phyloP scores from a whole-genome alignment of 2,113 vertebrate species.

The Ursus arctos region DNA sequence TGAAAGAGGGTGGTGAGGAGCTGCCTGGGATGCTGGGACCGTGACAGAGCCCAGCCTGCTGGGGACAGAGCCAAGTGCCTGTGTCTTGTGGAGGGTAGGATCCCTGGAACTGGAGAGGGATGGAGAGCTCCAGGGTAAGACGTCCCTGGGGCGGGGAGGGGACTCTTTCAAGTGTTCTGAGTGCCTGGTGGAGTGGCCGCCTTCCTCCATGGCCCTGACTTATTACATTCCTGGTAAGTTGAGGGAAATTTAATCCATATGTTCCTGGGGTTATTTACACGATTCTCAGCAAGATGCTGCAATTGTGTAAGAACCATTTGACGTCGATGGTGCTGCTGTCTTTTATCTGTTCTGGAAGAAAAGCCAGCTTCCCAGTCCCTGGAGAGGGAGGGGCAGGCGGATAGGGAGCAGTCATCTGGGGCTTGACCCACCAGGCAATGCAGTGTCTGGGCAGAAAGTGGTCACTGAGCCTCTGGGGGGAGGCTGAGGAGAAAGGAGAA shows the following conservation, averaged over 20 bases:
- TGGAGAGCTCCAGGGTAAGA: not conserved
- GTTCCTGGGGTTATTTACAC: not conserved
- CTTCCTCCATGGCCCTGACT: not conserved
- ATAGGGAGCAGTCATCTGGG: not conserved
- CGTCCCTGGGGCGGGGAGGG: not conserved
- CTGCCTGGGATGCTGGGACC: not conserved
- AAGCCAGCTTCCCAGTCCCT: slow-evolving; percentile 10
- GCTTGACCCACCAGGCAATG: too few species aligned
- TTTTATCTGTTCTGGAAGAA: slow-evolving; percentile 56
- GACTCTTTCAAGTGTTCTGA: slow-evolving; percentile 14
- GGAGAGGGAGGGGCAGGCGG: not conserved
- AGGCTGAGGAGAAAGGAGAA: rapidly evolving
- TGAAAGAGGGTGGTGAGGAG: not conserved
- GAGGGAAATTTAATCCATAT: slow-evolving; percentile 69
- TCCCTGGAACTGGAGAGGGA: not conserved
- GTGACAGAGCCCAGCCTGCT: not conserved
- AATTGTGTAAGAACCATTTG: slow-evolving; percentile 64
- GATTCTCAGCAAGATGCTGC: slow-evolving; percentile 27
- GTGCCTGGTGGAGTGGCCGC: not conserved
- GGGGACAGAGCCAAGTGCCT: not conserved
- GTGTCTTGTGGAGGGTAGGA: not conserved
- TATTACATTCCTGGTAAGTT: slow-evolving; percentile 32
- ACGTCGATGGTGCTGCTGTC: not conserved
- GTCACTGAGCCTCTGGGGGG: not conserved
- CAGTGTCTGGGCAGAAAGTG: not conserved